These are phyloP conservation scores for Scatophagus argus DNA, from an alignment of 2,113 vertebrate species.

Conservation along the genomic window DNA sequence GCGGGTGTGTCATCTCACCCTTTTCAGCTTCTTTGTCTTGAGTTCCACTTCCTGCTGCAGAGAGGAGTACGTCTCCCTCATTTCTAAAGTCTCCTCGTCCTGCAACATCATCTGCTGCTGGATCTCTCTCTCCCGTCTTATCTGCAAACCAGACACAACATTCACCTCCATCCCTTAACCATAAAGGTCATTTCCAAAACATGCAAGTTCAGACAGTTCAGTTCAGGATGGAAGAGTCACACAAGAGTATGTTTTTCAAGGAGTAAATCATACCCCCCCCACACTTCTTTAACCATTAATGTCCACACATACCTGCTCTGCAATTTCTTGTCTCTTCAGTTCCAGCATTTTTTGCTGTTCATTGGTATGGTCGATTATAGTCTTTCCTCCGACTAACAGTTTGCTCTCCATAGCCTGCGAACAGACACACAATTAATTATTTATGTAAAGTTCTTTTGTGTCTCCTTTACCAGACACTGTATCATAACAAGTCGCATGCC, in stretches of 20 bases:
- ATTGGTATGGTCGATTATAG: constrained; percentile 96
- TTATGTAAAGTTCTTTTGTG: constrained; percentile 57
- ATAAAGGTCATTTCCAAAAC: not conserved
- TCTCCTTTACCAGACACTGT: constrained; percentile 12
- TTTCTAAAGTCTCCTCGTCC: constrained; percentile 95
- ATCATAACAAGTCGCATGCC: not conserved
- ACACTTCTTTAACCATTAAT: too few species aligned
- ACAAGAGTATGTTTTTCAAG: not conserved
- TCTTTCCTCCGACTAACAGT: constrained; percentile 94
- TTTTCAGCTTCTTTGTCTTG: constrained; percentile 97
- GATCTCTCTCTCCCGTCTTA: constrained; percentile 92
- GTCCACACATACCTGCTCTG: constrained; percentile 87
- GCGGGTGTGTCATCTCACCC: constrained; percentile 80
- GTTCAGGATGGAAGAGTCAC: too few species aligned
- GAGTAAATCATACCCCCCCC: too few species aligned
- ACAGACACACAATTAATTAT: constrained; percentile 62
- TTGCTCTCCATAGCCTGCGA: constrained; percentile 96
- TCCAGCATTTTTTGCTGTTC: constrained; percentile 97
- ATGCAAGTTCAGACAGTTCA: not conserved
- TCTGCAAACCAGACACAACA: constrained; percentile 78
- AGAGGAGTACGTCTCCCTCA: constrained; percentile 92
- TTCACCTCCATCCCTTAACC: not conserved
- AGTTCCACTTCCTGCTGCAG: constrained; percentile 97
- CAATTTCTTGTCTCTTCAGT: constrained; percentile 94
- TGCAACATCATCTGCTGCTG: constrained; percentile 93